phyloP scores from a whole-genome alignment of 2,113 vertebrate genomes.

The Cinclus cinclus region DNA sequence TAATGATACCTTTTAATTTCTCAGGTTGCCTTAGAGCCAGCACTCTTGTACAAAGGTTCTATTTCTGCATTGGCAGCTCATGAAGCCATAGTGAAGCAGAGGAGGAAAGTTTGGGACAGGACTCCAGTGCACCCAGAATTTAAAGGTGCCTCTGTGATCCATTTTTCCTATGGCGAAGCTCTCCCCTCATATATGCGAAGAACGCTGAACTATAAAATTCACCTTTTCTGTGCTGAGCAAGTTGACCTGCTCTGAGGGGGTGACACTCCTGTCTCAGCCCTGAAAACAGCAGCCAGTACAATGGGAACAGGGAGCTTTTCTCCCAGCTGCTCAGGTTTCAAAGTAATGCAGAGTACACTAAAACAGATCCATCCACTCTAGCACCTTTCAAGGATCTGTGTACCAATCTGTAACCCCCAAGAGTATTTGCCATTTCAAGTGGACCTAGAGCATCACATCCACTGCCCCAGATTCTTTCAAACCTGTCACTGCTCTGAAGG shows the following conservation, averaged over 20 bases:
- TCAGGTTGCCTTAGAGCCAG: not conserved
- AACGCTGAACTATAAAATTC: not conserved
- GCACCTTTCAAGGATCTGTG: not conserved
- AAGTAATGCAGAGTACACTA: not conserved
- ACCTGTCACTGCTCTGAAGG: not conserved
- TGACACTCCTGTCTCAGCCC: not conserved
- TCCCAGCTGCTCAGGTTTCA: not conserved
- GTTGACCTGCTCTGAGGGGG: not conserved
- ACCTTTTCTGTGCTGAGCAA: not conserved
- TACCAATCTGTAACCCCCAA: not conserved
- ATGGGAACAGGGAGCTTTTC: not conserved
- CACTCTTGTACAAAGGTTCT: not conserved
- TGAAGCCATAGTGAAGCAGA: not conserved
- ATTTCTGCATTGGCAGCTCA: not conserved
- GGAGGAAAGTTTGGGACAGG: not conserved
- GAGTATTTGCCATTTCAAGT: not conserved
- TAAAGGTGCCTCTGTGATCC: not conserved
- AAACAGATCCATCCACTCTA: not conserved
- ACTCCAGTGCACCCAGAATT: not conserved
- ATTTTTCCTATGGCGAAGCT: not conserved
- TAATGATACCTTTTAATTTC: not conserved
- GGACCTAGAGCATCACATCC: not conserved
- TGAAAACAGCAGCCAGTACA: not conserved
- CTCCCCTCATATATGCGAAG: not conserved
- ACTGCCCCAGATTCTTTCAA: not conserved